Evolutionary conservation across 2,113 vertebrate species (phyloP).

Genomic region (Sigmodon hispidus): DNA sequence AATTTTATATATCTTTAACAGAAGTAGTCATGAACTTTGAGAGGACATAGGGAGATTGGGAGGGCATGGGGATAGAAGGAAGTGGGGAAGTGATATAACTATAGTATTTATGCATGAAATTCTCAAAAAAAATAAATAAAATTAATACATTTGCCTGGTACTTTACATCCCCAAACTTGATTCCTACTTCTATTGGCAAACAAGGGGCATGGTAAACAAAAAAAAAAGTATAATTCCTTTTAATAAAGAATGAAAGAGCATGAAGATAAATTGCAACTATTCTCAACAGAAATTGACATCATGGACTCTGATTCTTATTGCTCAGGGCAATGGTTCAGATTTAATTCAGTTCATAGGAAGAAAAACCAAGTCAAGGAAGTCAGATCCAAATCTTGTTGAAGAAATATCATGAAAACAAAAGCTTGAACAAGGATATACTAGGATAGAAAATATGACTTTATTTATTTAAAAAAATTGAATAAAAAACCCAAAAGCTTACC

Average conservation of each 20-base stretch:
- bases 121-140: background rate
- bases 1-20: no score
- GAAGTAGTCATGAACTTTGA: background rate
- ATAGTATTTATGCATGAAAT: background rate
- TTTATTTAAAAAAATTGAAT: no score
- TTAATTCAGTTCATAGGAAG: background rate
- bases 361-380: conserved; percentile 2
- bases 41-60: background rate
- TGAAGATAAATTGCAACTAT: conserved; percentile 17
- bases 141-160: background rate
- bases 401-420: conserved; percentile 26
- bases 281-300: background rate
- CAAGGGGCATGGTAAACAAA: background rate
- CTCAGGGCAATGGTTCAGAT: background rate
- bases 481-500: background rate
- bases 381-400: background rate
- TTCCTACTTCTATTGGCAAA: conserved; percentile 43
- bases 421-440: no score
- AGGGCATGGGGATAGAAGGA: background rate
- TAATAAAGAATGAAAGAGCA: background rate
- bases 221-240: background rate
- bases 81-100: background rate
- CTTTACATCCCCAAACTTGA: background rate
- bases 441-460: no score
- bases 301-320: background rate